Evolutionary conservation across 1,140 invertebrate genomes (phyloP).

Genomic region (Tetramorium parvispinum): DNA sequence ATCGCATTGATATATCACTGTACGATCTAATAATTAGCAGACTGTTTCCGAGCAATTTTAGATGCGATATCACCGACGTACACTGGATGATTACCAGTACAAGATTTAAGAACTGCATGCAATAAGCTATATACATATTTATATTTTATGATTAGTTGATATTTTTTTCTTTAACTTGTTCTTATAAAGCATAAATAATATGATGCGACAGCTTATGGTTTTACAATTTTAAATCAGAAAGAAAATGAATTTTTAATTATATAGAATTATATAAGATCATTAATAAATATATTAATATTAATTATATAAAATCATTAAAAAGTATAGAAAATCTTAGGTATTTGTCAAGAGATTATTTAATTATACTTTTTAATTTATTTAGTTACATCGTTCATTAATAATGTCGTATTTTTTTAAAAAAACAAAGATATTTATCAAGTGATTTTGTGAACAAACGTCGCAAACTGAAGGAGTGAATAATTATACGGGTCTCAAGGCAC

Average conservation of each 20-base stretch:
- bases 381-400: neutral
- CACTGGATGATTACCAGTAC: slow-evolving; percentile 9
- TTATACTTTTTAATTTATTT: neutral
- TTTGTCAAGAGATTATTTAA: neutral
- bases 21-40: slow-evolving; percentile 56
- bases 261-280: neutral
- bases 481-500: slow-evolving; percentile 69
- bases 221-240: neutral
- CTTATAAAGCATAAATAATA: neutral
- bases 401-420: neutral
- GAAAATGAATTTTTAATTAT: slow-evolving; percentile 1
- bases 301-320: neutral
- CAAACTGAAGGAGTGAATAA: slow-evolving; percentile 60
- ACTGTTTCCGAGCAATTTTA: slow-evolving; percentile 46
- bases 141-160: neutral
- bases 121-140: neutral
- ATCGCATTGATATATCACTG: slow-evolving; percentile 49
- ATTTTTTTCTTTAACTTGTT: neutral
- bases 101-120: slow-evolving; percentile 21
- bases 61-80: neutral
- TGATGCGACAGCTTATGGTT: neutral
- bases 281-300: neutral
- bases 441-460: slow-evolving; percentile 21
- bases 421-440: slow-evolving; percentile 38
- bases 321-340: neutral